These are phyloP conservation scores for Nettapus auritus DNA, from an alignment of 2,113 vertebrate species.

Conservation along the genomic window DNA sequence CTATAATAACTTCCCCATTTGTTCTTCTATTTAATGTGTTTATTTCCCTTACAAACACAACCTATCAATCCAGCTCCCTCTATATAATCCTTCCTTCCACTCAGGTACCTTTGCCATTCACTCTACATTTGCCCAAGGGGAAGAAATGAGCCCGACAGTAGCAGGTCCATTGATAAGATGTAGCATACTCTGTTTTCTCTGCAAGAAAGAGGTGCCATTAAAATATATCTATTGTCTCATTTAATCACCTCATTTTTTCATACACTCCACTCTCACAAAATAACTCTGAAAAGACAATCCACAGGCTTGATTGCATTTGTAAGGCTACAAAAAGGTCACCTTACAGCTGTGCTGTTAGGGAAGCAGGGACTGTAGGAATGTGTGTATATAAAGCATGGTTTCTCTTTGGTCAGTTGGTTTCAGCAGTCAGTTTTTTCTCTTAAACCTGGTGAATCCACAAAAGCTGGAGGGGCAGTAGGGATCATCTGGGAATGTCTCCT, in stretches of 20 bases:
- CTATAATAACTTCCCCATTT: not conserved
- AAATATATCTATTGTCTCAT: conserved; percentile 48
- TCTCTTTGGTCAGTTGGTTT: not conserved
- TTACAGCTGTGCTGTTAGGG: conserved; percentile 48
- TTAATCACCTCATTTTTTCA: conserved; percentile 51
- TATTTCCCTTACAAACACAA: conserved; percentile 3
- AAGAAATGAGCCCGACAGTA: conserved; percentile 7
- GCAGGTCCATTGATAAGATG: conserved; percentile 49
- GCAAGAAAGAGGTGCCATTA: conserved; percentile 23
- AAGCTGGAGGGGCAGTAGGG: not conserved
- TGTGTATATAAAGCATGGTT: not conserved
- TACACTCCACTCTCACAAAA: conserved; percentile 23
- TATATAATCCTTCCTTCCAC: not conserved
- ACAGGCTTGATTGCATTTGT: conserved; percentile 40
- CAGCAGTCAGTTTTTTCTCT: not conserved
- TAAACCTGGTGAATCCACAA: conserved; percentile 10
- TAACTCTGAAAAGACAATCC: conserved; percentile 56
- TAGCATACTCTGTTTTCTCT: not conserved
- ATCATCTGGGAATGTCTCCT: not conserved
- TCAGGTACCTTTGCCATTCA: conserved; percentile 29
- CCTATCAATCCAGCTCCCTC: not conserved
- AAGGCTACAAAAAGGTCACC: conserved; percentile 42
- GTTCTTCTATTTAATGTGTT: not conserved
- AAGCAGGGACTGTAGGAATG: conserved; percentile 14
- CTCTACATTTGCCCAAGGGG: conserved; percentile 20